phyloP scores from a whole-genome alignment of 37 sponge, comb jelly and placozoan species.

The Cladorhizidae sp. region DNA sequence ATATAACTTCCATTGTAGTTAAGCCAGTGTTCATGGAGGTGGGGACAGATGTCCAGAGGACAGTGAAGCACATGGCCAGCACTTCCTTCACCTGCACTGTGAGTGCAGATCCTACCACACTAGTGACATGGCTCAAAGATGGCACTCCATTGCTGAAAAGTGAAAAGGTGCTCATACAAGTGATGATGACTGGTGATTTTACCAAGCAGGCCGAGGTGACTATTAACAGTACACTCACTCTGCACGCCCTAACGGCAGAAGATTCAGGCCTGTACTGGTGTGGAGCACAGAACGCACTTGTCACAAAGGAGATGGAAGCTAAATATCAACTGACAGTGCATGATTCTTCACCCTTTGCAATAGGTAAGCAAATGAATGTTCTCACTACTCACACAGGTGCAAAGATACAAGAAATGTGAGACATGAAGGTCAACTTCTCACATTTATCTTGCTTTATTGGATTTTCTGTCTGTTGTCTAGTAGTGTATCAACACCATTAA shows the following conservation, averaged over 20 bases:
- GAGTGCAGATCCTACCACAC: slow-evolving; percentile 4
- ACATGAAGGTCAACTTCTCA: too few relatives aligned
- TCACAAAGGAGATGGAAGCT: neutral
- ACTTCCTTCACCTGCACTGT: slow-evolving; percentile 24
- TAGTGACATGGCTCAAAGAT: slow-evolving; percentile 46
- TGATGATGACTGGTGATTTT: neutral
- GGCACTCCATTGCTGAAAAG: neutral
- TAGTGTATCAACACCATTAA: too few relatives aligned
- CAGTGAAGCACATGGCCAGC: neutral
- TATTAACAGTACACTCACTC: neutral
- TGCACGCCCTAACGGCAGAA: neutral
- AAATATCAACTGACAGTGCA: neutral
- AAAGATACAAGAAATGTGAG: too few relatives aligned
- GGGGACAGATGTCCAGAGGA: neutral
- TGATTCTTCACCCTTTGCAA: neutral
- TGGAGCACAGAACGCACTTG: neutral
- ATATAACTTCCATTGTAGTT: too few relatives aligned
- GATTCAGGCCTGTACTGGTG: neutral
- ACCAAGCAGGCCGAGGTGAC: neutral
- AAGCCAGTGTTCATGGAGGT: too few relatives aligned
- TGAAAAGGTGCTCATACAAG: neutral
- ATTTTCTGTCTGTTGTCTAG: too few relatives aligned
- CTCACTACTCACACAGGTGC: too few relatives aligned
- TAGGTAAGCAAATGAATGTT: neutral
- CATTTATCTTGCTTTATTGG: too few relatives aligned